phyloP scores from a whole-genome alignment of 2,888 invertebrate species.

The Plemyria rubiginata region DNA sequence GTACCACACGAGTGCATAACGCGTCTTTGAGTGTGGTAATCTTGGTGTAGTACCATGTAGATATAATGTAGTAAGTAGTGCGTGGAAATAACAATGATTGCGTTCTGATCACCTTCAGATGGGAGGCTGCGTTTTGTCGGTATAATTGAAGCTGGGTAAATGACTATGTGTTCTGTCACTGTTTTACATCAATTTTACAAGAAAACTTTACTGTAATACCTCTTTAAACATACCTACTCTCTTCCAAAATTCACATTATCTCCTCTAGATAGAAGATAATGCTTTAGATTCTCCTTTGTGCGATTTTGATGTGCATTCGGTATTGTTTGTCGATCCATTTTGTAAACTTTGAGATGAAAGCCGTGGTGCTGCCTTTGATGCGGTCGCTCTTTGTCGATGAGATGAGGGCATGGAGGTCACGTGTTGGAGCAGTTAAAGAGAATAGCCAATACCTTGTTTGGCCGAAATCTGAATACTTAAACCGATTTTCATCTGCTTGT shows the following conservation, averaged over 20 bases:
- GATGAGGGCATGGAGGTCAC: constrained; percentile 1
- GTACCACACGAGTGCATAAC: constrained; percentile 1
- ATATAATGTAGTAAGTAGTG: background rate
- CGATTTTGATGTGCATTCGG: background rate
- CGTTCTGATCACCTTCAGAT: constrained; percentile 1
- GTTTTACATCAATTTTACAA: background rate
- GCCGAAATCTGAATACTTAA: background rate
- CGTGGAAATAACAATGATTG: background rate
- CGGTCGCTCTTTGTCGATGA: background rate
- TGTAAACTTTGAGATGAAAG: background rate
- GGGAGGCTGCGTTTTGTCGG: constrained; percentile 18
- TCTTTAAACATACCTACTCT: too few species aligned
- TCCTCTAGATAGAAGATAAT: background rate
- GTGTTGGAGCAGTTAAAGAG: background rate
- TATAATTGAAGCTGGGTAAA: constrained; percentile 12
- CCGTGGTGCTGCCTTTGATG: background rate
- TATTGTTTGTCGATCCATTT: background rate
- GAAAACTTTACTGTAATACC: too few species aligned
- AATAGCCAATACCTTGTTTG: background rate
- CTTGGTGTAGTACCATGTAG: background rate
- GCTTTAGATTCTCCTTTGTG: background rate
- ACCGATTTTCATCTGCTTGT: background rate
- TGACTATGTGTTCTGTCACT: background rate
- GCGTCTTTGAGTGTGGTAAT: background rate
- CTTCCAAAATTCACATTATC: background rate